Conservation (phyloP, 2,113 vertebrate species). For the Myotis brandtii region DNA sequence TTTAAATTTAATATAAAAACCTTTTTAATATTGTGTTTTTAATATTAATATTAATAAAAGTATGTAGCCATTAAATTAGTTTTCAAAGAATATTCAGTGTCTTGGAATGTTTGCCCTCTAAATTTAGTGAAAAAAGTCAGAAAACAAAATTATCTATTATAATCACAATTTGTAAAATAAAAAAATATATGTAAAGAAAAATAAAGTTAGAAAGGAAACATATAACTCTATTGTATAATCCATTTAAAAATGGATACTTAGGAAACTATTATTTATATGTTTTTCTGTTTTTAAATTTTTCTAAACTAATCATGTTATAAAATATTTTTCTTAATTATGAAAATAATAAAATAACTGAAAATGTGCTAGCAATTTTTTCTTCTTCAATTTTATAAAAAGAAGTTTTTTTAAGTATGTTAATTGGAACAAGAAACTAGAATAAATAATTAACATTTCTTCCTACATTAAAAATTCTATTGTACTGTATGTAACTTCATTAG, state of each 20-base stretch:
- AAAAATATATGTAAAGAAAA: neutral
- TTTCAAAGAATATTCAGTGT: slow-evolving; percentile 8
- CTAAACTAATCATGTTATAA: slow-evolving; percentile 7
- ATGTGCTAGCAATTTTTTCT: neutral
- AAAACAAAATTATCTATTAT: neutral
- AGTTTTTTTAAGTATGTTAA: neutral
- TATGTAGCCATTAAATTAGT: neutral
- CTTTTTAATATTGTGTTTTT: neutral
- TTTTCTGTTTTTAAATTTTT: neutral
- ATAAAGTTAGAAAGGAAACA: slow-evolving; percentile 7
- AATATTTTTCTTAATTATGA: slow-evolving; percentile 25
- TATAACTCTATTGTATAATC: neutral
- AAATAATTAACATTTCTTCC: neutral
- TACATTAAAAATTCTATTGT: slow-evolving; percentile 35
- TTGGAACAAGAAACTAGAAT: slow-evolving; percentile 12
- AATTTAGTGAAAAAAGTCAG: slow-evolving; percentile 10
- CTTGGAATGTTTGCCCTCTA: neutral
- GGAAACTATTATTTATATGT: neutral
- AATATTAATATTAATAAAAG: neutral
- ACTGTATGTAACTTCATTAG: slow-evolving; percentile 17
- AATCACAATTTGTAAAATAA: slow-evolving; percentile 1
- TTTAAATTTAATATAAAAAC: slow-evolving; percentile 28
- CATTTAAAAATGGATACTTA: neutral
- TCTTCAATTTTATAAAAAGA: neutral
- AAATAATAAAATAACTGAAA: neutral